Evolutionary conservation across 2,113 vertebrate genomes (phyloP).

Genomic region (Tragelaphus scriptus): DNA sequence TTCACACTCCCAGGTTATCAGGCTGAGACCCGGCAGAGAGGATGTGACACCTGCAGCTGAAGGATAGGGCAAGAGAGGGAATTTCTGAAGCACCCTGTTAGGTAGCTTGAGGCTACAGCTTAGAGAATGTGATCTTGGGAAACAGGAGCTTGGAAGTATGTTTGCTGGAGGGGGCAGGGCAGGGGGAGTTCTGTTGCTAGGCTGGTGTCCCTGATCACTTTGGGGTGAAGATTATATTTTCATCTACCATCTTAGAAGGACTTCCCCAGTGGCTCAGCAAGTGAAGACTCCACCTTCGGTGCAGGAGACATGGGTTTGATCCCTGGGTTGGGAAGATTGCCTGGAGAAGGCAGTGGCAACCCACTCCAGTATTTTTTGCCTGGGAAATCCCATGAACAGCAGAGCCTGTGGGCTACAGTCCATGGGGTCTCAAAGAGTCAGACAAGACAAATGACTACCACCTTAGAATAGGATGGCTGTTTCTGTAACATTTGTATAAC

Average conservation of each 20-base stretch:
- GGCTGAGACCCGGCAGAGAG: not conserved
- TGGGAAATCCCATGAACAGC: not conserved
- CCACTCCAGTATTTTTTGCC: not conserved
- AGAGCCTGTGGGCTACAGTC: not conserved
- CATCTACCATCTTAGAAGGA: not conserved
- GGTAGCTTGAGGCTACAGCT: not conserved
- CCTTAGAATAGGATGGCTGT: not conserved
- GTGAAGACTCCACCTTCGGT: not conserved
- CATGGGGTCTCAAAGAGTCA: not conserved
- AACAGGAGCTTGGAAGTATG: not conserved
- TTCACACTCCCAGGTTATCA: not conserved
- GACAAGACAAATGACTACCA: not conserved
- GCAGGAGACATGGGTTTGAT: not conserved
- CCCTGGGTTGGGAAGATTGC: not conserved
- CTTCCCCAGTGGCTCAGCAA: not conserved
- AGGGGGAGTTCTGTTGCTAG: not conserved
- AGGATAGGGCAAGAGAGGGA: not conserved
- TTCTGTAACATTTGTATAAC: not conserved
- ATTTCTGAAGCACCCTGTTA: not conserved
- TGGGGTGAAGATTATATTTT: not conserved
- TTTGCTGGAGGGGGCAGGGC: not conserved
- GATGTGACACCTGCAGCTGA: not conserved
- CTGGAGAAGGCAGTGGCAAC: not conserved
- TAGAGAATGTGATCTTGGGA: not conserved
- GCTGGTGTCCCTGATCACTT: not conserved